These are phyloP conservation scores for Sardinella longiceps DNA, from an alignment of 2,797 vertebrate genomes.

Conservation along the genomic window DNA sequence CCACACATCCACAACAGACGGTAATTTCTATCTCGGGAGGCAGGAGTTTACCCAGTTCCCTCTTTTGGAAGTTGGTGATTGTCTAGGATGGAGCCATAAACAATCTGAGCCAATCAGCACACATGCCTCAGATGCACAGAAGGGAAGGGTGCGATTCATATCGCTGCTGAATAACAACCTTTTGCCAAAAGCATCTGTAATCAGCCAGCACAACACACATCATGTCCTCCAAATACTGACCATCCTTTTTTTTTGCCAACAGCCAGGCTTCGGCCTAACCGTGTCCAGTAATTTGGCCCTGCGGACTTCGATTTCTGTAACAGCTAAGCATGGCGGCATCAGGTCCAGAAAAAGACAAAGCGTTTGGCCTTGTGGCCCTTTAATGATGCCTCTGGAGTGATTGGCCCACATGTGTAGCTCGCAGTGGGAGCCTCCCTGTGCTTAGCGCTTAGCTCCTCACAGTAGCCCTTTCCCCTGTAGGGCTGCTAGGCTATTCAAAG, in stretches of 20 bases:
- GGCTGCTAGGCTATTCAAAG: slow-evolving; percentile 43
- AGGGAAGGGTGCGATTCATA: background rate
- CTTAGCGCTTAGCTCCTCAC: background rate
- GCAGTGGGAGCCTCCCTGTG: slow-evolving; percentile 15
- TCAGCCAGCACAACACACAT: background rate
- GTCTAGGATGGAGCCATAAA: too few relatives aligned
- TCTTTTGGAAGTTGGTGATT: too few relatives aligned
- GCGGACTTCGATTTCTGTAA: slow-evolving; percentile 22
- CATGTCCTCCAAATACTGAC: background rate
- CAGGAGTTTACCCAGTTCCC: too few relatives aligned
- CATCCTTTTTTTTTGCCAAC: background rate
- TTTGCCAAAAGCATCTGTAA: background rate
- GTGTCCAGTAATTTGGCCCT: background rate
- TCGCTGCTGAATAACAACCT: background rate
- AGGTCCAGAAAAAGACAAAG: slow-evolving; percentile 7
- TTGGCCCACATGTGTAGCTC: background rate
- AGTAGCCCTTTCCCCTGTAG: slow-evolving; percentile 1
- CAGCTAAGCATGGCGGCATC: slow-evolving; percentile 27
- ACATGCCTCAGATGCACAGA: background rate
- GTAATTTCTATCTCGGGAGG: too few relatives aligned
- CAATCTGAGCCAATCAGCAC: background rate
- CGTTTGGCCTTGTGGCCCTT: background rate
- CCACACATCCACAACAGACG: too few relatives aligned
- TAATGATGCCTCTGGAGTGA: slow-evolving; percentile 42
- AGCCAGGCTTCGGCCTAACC: background rate